Evolutionary conservation across 2,797 vertebrate genomes (phyloP).

Genomic region (Gadopsis bispinosus): DNA sequence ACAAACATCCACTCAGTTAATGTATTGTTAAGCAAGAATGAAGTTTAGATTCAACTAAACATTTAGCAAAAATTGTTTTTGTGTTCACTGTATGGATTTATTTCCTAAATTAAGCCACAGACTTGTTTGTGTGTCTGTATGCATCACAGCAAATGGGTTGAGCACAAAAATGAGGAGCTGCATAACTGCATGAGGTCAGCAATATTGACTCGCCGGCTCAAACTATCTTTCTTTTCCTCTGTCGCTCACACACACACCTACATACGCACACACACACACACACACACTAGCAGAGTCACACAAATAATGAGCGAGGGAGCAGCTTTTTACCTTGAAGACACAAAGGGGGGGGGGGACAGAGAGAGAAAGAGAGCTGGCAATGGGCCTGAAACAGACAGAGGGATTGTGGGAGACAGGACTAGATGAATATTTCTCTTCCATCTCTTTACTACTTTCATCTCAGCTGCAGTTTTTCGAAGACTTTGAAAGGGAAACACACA

Average conservation of each 20-base stretch:
- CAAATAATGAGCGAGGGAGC: slow-evolving; percentile 47
- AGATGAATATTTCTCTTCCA: slow-evolving; percentile 73
- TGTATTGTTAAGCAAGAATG: neutral
- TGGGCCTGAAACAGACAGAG: slow-evolving; percentile 44
- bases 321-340: slow-evolving; percentile 70
- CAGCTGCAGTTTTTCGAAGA: slow-evolving; percentile 49
- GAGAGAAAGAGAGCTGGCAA: slow-evolving; percentile 21
- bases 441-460: slow-evolving; percentile 63
- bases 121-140: neutral
- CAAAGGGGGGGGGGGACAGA: slow-evolving; percentile 18
- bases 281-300: slow-evolving; percentile 15
- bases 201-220: slow-evolving; percentile 34
- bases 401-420: slow-evolving; percentile 42
- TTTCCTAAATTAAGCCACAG: neutral
- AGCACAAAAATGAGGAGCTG: slow-evolving; percentile 35
- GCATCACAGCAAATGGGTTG: slow-evolving; percentile 45
- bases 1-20: neutral
- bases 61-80: neutral
- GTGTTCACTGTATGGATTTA: neutral
- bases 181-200: slow-evolving; percentile 56
- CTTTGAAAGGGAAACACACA: slow-evolving; percentile 35
- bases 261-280: slow-evolving; percentile 1
- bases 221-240: slow-evolving; percentile 36
- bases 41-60: neutral
- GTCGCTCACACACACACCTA: neutral